These are phyloP conservation scores for Oeneis ivallda DNA, from an alignment of 2,888 invertebrate species.

Conservation along the genomic window DNA sequence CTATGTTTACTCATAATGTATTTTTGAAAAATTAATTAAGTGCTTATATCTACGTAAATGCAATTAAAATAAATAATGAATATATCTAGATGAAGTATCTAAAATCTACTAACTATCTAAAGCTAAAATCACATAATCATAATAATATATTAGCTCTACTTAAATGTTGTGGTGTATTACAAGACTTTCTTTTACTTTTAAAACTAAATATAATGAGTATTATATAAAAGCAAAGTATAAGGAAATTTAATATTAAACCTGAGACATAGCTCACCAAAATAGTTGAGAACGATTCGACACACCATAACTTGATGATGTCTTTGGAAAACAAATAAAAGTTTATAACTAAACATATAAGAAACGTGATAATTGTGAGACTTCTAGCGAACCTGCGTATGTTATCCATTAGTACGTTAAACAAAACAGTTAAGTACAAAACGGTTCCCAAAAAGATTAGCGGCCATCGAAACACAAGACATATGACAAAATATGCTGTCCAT, in stretches of 20 bases:
- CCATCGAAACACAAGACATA: conserved; percentile 65
- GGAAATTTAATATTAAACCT: conserved; percentile 61
- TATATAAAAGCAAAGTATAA: conserved; percentile 61
- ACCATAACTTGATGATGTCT: conserved; percentile 64
- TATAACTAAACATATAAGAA: conserved; percentile 65
- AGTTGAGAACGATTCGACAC: conserved; percentile 52
- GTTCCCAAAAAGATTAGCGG: conserved; percentile 66
- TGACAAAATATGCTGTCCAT: conserved; percentile 56
- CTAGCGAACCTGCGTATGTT: conserved; percentile 65
- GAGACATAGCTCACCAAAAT: conserved; percentile 55
- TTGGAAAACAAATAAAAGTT: conserved; percentile 66
- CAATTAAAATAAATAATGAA: neutral
- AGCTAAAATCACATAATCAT: conserved; percentile 12
- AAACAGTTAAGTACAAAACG: conserved; percentile 55
- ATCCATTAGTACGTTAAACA: conserved; percentile 62
- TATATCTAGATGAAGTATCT: too few species aligned
- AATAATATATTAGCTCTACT: conserved; percentile 36
- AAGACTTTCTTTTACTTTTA: conserved; percentile 51
- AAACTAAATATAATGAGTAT: conserved; percentile 58
- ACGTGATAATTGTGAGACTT: conserved; percentile 65
- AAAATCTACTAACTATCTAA: too few species aligned
- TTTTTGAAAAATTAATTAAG: neutral
- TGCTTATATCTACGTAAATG: neutral
- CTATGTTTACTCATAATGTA: neutral
- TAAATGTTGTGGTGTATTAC: conserved; percentile 46